Conservation (phyloP, 2,113 vertebrate species). For the Cisticola juncidis region DNA sequence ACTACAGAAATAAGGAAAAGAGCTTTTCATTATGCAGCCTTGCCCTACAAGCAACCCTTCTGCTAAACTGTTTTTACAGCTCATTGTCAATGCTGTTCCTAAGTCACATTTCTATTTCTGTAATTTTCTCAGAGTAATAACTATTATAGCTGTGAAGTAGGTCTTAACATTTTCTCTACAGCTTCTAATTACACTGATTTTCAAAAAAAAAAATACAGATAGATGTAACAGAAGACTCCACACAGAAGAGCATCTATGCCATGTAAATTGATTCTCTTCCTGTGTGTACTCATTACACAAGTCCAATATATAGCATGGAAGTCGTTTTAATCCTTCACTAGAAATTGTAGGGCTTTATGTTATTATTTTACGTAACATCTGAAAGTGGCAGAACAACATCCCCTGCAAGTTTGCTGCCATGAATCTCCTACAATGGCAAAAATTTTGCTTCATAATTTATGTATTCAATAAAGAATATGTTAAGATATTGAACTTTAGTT, state of each 20-base stretch:
- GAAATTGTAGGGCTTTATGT: neutral
- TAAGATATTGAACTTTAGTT: neutral
- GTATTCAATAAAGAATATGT: neutral
- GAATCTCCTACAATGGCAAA: neutral
- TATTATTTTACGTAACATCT: neutral
- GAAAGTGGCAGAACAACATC: neutral
- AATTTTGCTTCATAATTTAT: neutral
- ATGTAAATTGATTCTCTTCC: neutral
- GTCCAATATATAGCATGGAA: neutral
- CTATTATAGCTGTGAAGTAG: neutral
- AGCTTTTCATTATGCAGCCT: neutral
- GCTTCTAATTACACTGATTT: neutral
- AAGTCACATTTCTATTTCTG: neutral
- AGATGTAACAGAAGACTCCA: neutral
- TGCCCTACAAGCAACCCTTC: neutral
- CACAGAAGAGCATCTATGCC: neutral
- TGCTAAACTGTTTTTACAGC: neutral
- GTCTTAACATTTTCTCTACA: neutral
- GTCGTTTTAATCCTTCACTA: neutral
- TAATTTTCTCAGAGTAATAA: neutral
- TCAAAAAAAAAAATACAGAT: neutral
- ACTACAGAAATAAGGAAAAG: neutral
- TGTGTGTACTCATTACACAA: neutral
- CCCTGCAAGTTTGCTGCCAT: neutral
- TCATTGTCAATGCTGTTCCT: neutral